Percentiles rank a stretch among this genome's conserved stretches.
Evolutionary conservation across 1,140 invertebrate species (phyloP).

Genomic region (Coptotermes formosanus): DNA sequence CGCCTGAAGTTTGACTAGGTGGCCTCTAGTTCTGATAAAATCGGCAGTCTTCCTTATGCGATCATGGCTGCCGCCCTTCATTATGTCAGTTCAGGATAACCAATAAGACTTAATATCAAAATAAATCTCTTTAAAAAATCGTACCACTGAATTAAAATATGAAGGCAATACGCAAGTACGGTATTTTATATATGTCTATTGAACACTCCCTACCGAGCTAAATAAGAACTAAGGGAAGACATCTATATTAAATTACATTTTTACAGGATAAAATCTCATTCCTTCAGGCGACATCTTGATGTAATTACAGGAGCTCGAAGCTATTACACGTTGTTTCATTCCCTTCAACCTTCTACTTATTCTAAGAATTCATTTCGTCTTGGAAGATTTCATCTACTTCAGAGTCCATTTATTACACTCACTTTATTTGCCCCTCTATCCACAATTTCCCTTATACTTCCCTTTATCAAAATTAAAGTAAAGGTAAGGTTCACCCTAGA

Average conservation of each 20-base stretch:
- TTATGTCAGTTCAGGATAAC: no score
- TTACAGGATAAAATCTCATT: conserved; percentile 9
- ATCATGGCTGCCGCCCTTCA: no score
- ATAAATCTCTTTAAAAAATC: no score
- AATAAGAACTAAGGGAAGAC: background rate
- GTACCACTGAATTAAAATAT: no score
- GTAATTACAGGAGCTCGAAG: background rate
- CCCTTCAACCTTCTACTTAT: background rate
- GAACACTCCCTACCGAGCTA: background rate
- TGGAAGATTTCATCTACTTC: background rate
- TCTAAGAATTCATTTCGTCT: background rate
- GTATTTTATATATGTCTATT: no score
- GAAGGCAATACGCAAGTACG: no score
- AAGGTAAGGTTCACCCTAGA: no score
- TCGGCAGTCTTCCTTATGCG: no score
- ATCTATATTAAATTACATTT: background rate
- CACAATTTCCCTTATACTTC: background rate
- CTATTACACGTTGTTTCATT: background rate
- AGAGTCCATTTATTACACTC: background rate
- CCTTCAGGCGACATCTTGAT: background rate
- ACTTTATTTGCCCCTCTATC: background rate
- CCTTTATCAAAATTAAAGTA: background rate
- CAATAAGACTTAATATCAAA: no score
- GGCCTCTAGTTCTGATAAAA: no score
- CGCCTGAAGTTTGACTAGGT: no score